Base-by-base conservation (phyloP, 2,113 vertebrate genomes). In the Psittacus erithacus region DNA sequence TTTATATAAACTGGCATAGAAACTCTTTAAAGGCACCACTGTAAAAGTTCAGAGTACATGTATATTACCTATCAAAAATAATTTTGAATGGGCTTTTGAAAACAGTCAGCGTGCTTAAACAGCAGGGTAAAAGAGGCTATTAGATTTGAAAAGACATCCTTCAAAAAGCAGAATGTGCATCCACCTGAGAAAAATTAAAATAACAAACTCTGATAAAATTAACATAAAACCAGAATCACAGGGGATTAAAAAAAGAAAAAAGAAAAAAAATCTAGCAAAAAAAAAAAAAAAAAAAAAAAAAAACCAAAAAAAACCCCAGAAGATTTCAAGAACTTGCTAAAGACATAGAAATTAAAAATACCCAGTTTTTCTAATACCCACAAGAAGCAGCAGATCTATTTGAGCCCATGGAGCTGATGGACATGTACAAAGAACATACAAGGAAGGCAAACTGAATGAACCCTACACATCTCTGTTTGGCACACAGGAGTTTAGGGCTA, bases 1-100 rank as follows among this genome's bases (percentile, higher is more conserved):
- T 90, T 91, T 86, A 92, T 81, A 84, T 92, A 88, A 92, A 93
- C 50, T 89, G 55, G 76, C 35, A 68, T 47, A 94, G 76, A 43
- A 16, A 19, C 8, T 74, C 73, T 93, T 92, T 95, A 93, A 94
- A 91, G 64, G 29, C 80, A 94, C 39, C 23, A 68, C 50, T 68
- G 77, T 86, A 94, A 95, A 78, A 92, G 17, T 83, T 78, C 76
- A 71, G 77, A 93, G 41, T 64, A 86, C 39, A 75, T 19, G 43
- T 17, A 86, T 60, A 97, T 75, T 71, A 92, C 43, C 73, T 81
- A 77, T 86, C 55, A 86, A 78, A 92, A 95, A 86, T 25, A 81
- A 88, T 78, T 93, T 94, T 70, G 93, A 88, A 68, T 63, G 3
- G 25, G 3, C 35, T 83, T 95, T 59, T 13, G 57, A 74, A 92